phyloP scores from a whole-genome alignment of 1,140 invertebrate genomes.

The Drosophila saltans region DNA sequence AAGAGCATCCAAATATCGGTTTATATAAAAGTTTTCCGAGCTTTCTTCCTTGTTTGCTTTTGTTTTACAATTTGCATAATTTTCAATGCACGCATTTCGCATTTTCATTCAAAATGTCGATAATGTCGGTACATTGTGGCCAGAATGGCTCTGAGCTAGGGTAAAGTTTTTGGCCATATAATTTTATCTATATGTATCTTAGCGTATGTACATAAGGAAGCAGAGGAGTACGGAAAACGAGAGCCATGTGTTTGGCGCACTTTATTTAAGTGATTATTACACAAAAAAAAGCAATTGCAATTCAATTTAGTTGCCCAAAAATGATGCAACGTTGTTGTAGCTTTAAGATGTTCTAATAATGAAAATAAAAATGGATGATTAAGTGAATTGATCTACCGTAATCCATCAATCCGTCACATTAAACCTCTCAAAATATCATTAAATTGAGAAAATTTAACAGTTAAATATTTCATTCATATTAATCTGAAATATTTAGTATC shows the following conservation, averaged over 20 bases:
- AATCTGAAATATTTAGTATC: too few species aligned
- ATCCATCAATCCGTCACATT: too few species aligned
- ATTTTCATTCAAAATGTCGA: conserved; percentile 49
- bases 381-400: too few species aligned
- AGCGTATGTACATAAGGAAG: too few species aligned
- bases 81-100: conserved; percentile 60
- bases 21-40: background rate
- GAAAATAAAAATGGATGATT: too few species aligned
- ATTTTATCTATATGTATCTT: conserved; percentile 23
- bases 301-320: conserved; percentile 1
- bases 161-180: conserved; percentile 25
- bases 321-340: background rate
- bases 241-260: conserved; percentile 1
- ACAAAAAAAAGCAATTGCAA: background rate
- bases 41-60: conserved; percentile 27
- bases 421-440: too few species aligned
- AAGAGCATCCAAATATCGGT: background rate
- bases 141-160: background rate
- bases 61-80: conserved; percentile 69
- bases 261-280: conserved; percentile 26
- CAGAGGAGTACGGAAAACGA: background rate
- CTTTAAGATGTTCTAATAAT: background rate
- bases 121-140: background rate
- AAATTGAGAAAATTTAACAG: too few species aligned
- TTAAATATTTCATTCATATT: too few species aligned